Evolutionary conservation across 2,113 vertebrate species (phyloP), one percentile per base, ranked within the genome.

Genomic region (Asarcornis scutulata): DNA sequence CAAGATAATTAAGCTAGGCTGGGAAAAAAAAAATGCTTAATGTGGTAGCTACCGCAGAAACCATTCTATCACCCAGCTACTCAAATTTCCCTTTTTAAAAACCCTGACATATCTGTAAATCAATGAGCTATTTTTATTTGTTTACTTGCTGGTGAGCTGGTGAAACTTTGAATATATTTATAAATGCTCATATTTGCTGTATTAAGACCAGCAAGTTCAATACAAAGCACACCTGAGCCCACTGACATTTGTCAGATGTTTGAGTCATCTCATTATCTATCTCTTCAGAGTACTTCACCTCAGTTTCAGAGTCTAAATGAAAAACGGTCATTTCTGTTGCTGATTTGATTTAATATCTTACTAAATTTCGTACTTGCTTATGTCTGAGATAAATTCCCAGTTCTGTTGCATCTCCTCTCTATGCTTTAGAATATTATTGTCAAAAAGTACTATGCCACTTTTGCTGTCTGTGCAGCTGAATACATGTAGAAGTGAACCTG

Each of bases 161-260:
- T 67, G 86, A 83, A 74, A 79, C 10, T 83, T 79, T 16, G 63
- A 91, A 81, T 81, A 12, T 68, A 82, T 89, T 96, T 91, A 96
- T 84, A 85, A 93, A 87, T 69, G 58, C 52, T 86, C 16, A 21
- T 82, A 74, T 95, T 42, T 96, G n/a, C 66, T 76, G 17, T 67
- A 89, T 89, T 89, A 94, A 76, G 73, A 94, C 58, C 6, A 71
- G 38, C 75, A 64, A 55, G 62, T 79, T 75, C 78, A 74, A 58
- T 80, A 74, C 27, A 95, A 95, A 96, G 48, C 60, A 83, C 96
- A 92, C 83, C 95, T 97, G 91, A 91, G 97, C 95, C 96, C 91
- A 76, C 74, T 85, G 82, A 83, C 86, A 95, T 92, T 80, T 88
- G 62, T 89, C 80, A 69, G 64, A 63, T 90, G 53, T 94, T 91